These are phyloP conservation scores for Amazonetta brasiliensis DNA, from an alignment of 2,797 vertebrate species.

Conservation along the genomic window DNA sequence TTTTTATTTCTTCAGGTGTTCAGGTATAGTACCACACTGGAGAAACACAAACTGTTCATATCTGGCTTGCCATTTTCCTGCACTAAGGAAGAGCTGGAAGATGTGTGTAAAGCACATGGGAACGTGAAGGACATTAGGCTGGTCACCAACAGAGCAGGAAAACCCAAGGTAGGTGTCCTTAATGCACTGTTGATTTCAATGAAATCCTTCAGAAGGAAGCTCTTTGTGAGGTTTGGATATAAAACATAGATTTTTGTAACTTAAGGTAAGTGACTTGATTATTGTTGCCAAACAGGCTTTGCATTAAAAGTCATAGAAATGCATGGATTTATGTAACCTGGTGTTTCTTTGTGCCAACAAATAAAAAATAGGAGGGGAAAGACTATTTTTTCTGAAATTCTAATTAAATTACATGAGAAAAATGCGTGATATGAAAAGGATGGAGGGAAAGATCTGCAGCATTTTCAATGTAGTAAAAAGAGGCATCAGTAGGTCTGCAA, in stretches of 20 bases:
- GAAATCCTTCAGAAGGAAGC: not conserved
- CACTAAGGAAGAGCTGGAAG: constrained; percentile 90
- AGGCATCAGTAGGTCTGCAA: not conserved
- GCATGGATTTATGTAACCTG: not conserved
- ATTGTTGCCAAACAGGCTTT: not conserved
- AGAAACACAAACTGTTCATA: constrained; percentile 97
- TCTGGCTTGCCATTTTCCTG: constrained; percentile 93
- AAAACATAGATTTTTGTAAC: not conserved
- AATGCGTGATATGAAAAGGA: not conserved
- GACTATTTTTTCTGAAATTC: not conserved
- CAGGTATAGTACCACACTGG: constrained; percentile 91
- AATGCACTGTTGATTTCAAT: not conserved
- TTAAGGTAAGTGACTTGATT: not conserved
- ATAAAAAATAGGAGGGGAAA: not conserved
- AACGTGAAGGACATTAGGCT: constrained; percentile 89
- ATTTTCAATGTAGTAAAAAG: not conserved
- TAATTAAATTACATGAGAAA: not conserved
- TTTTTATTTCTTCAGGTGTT: constrained; percentile 84
- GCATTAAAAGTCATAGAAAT: not conserved
- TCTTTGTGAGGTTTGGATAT: fast-evolving
- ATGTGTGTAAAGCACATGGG: constrained; percentile 88
- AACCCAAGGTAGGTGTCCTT: constrained; percentile 88
- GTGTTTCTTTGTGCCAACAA: not conserved
- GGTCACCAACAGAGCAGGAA: constrained; percentile 95
- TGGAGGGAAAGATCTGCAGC: not conserved